phyloP scores from a whole-genome alignment of 2,888 invertebrate genomes.

The Scaptomyza reducta region DNA sequence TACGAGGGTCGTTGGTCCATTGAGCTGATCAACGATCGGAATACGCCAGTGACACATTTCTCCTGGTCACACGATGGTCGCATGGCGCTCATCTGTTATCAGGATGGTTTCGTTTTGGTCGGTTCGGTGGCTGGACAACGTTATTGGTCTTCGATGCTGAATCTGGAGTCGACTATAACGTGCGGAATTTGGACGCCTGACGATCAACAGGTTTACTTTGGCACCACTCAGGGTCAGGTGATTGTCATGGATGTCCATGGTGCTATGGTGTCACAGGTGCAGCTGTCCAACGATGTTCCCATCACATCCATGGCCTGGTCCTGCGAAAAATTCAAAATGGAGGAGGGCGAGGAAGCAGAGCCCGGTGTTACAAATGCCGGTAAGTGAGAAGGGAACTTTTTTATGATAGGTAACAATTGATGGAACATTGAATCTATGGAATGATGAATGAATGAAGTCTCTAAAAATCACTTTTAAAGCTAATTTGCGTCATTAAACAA shows the following conservation, averaged over 20 bases:
- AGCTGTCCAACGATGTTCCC: conserved; percentile 92
- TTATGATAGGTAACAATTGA: no score
- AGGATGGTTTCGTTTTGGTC: conserved; percentile 99
- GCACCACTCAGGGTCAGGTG: conserved; percentile 96
- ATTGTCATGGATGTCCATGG: conserved; percentile 99
- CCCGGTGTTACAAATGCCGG: conserved; percentile 86
- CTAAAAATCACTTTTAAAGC: no score
- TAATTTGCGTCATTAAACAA: neutral
- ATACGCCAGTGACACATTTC: conserved; percentile 98
- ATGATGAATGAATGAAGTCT: no score
- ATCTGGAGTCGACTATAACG: conserved; percentile 96
- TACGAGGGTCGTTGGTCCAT: conserved; percentile 99
- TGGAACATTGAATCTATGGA: no score
- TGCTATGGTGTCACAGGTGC: conserved; percentile 97
- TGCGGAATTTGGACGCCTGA: conserved; percentile 99
- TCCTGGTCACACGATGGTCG: conserved; percentile 99
- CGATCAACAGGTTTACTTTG: conserved; percentile 98
- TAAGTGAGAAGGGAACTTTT: conserved; percentile 48
- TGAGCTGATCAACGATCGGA: conserved; percentile 98
- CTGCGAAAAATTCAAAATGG: conserved; percentile 99
- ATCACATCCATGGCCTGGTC: conserved; percentile 98
- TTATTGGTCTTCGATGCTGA: conserved; percentile 99
- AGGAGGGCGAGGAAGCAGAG: conserved; percentile 92
- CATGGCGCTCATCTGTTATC: conserved; percentile 99
- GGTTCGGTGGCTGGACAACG: conserved; percentile 98